A percentile compares a stretch with the other conserved stretches of the same genome.
Evolutionary conservation across 2,797 vertebrate genomes (phyloP).

Genomic region (Brotogeris chrysoptera): DNA sequence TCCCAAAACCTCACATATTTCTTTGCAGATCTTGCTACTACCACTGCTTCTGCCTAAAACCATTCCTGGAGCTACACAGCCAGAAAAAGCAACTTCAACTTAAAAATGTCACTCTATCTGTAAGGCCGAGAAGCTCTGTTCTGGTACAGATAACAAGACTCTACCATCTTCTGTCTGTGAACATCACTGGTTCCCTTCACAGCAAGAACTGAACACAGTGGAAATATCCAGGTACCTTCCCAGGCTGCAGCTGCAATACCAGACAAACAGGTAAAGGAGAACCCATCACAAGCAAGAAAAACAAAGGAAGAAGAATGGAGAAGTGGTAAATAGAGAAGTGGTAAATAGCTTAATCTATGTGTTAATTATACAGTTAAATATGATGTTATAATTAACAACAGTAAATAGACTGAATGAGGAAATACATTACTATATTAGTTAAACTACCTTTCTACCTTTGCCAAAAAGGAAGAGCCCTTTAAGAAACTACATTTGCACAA

Average conservation of each 20-base stretch:
- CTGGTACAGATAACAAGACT: background rate
- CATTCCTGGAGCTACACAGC: background rate
- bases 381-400: background rate
- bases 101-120: background rate
- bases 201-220: rapidly evolving
- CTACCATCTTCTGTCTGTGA: background rate
- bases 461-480: background rate
- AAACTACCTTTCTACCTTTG: background rate
- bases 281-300: background rate
- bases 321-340: background rate
- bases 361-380: background rate
- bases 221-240: background rate
- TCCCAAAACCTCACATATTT: background rate
- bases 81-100: background rate
- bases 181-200: background rate
- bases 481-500: background rate
- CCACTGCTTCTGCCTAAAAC: background rate
- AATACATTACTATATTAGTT: background rate
- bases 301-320: background rate
- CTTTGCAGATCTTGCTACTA: background rate
- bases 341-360: background rate
- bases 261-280: background rate
- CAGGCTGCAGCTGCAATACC: background rate
- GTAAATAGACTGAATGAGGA: background rate
- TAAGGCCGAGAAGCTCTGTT: background rate